Base-by-base conservation (phyloP, 92 coral and sea anemone genomes). In the Desmophyllum pertusum region DNA sequence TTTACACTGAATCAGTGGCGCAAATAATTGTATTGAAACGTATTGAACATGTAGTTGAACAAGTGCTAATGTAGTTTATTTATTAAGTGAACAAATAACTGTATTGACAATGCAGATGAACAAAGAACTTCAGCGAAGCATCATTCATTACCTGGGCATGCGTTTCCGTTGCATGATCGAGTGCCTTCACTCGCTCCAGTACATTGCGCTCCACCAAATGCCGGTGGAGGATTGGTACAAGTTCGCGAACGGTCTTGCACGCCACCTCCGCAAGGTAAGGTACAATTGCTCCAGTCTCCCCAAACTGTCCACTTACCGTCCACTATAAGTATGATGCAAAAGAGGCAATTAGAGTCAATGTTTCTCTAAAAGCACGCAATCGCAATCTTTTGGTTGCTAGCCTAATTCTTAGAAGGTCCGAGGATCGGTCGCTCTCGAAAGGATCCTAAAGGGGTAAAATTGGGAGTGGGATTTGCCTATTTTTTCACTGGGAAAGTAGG, bases 251-350 rank as follows among this genome's bases (percentile, higher is more conserved):
- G 89, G 18, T 42, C 77, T 83, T 85, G 94, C 35, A 23, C 75
- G 38, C 94, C 97, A 40, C 91, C 94, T 36, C 90, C 94, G 72
- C 97, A 93, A 15, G 94, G 71, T 62, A 5, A 48, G 6, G 91
- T 57, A 69, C 97, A 93, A 45, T 25, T 70, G 64, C 64, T 43
- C 94, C 94, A 93, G 5, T 17, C 38, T 57, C 89, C 75, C 93
- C 92, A 90, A 38, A 27, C 85, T 15, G 88, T 66, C 89, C 93
- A 90, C 11, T 73, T 80, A 3, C 94, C 97, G 67, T 82, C 87
- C 35, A 84, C 81, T 76, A 63, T 69, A 17, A 66, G 40, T 37
- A 70, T 25, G 30, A 37, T 73, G 1, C 30, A 77, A 30, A 40
- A 11, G 7, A n/a, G n/a, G n/a, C n/a, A n/a, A n/a, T n/a, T n/a